Percentiles rank a stretch among this genome's conserved stretches.
Evolutionary conservation across 2,888 invertebrate genomes (phyloP).

Genomic region (Antitype chi): DNA sequence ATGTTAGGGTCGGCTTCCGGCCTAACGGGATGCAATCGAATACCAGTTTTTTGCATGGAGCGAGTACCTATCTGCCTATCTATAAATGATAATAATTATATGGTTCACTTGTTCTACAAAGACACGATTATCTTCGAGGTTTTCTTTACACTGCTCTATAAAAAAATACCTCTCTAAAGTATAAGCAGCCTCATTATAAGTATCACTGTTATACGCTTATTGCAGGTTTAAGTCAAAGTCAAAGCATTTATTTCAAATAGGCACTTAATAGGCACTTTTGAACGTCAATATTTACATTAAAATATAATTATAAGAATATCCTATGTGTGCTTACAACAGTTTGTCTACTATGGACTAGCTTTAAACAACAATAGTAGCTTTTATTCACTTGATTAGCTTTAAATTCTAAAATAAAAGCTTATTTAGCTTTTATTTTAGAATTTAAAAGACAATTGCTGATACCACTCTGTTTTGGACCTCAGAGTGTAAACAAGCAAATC

Average conservation of each 20-base stretch:
- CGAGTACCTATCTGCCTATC: too few relatives aligned
- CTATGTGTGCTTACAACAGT: slow-evolving; percentile 14
- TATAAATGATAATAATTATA: neutral
- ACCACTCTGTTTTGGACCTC: neutral
- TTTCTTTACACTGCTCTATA: neutral
- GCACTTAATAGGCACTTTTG: too few relatives aligned
- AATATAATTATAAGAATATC: slow-evolving; percentile 1
- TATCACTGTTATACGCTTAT: neutral
- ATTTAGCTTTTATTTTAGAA: too few relatives aligned
- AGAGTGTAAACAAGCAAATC: neutral
- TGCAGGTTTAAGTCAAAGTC: too few relatives aligned
- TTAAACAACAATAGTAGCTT: slow-evolving; percentile 27
- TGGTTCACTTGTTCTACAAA: neutral
- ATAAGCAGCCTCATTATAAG: neutral
- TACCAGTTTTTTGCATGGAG: too few relatives aligned
- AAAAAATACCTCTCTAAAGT: neutral
- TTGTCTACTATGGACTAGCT: slow-evolving; percentile 34
- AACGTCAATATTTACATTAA: too few relatives aligned
- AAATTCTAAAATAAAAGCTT: too few relatives aligned
- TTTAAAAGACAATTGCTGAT: neutral
- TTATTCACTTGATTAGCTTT: slow-evolving; percentile 7
- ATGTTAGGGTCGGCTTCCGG: too few relatives aligned
- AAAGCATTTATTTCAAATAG: too few relatives aligned
- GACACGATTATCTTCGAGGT: neutral
- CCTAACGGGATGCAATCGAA: too few relatives aligned